Evolutionary conservation across 2,797 vertebrate genomes (phyloP).

Genomic region (Girardinus metallicus): DNA sequence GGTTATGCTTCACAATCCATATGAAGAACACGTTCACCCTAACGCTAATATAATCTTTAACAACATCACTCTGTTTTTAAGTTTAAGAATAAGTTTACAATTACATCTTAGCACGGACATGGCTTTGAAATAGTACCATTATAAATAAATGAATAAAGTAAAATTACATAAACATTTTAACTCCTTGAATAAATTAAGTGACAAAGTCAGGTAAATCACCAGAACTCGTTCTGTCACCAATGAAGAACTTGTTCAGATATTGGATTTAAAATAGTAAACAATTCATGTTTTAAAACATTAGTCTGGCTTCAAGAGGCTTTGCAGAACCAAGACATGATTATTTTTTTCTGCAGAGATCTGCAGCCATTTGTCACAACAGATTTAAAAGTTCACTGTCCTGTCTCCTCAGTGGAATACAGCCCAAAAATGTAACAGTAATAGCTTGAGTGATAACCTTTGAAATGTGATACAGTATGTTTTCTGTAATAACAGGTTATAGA

Average conservation of each 20-base stretch:
- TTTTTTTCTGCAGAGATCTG: neutral
- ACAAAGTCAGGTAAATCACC: neutral
- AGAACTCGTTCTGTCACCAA: neutral
- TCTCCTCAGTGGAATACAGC: too few species aligned
- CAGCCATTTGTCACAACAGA: neutral
- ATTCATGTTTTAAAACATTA: neutral
- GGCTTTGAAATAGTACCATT: neutral
- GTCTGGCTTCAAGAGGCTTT: neutral
- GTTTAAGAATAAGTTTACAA: neutral
- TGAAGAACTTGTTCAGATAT: neutral
- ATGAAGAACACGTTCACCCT: neutral
- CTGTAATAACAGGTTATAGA: neutral
- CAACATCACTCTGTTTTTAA: neutral
- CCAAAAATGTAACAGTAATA: neutral
- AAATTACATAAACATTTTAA: neutral
- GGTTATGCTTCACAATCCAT: neutral
- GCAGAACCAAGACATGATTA: neutral
- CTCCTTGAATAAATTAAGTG: too few species aligned
- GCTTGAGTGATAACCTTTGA: too few species aligned
- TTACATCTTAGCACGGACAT: neutral
- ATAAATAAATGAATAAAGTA: neutral
- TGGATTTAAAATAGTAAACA: neutral
- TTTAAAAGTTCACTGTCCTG: neutral
- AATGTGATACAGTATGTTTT: neutral
- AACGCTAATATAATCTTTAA: neutral